Evolutionary conservation across 2,888 invertebrate genomes (phyloP), one percentile per base, ranked within the genome.

Genomic region (Aproaerema taeniolella): DNA sequence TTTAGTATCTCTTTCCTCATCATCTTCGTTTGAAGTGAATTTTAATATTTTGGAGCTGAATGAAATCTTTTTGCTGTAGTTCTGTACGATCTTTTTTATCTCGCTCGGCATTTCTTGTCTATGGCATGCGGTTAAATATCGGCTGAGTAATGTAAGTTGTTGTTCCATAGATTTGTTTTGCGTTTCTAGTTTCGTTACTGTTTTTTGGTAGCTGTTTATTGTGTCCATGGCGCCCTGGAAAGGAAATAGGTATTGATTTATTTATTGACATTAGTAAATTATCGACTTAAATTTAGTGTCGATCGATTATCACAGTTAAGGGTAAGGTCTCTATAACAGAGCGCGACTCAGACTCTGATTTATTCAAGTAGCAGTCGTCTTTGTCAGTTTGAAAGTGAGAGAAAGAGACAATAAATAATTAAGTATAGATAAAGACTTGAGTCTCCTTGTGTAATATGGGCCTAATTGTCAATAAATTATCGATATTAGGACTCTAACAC

Each of bases 121-220:
- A 13, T 91, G 88, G 37, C 94, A 66, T 2, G 89, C 88, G 4
- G 91, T 89, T n/a, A 95, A 89, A 67, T 91, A 95, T 1, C 90
- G 88, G 2, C 93, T 93, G 3, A 95, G 76, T 0, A 92, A 87
- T 0, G 90, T 87, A 0, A 95, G 88, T 0, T 94, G 93, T 7
- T 93, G 91, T 61, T 95, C 94, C 45, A 94, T 67, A 0, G 90
- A 87, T 55, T 93, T 91, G 55, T 91, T 92, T 46, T 92, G 91
- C 2, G 91, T 85, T 61, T 95, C 95, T 0, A 94, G 70, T 31
- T 91, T 88, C 77, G 88, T 55, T 89, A 91, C 45, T 77, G 82
- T 71, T 89, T 91, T 73, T 89, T 93, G 58, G 88, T 86, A 51
- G 87, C 88, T 56, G 85, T 89, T 38, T 79, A 91, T 58, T 68